Evolutionary conservation across 2,888 invertebrate species (phyloP).

Genomic region (Amblyjoppa proteus): DNA sequence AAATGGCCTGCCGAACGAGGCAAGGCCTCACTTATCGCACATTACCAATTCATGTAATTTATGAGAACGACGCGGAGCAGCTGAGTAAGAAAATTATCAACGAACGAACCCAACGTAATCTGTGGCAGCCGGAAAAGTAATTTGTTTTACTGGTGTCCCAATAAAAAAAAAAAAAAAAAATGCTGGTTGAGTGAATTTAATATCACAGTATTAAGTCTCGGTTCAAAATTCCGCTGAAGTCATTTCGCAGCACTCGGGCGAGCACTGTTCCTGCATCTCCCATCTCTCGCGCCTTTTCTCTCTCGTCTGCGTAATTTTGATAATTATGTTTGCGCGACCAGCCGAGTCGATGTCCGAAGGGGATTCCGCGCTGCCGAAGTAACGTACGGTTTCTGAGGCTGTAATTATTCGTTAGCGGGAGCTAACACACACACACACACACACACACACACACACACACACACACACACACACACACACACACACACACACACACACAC

Average conservation of each 20-base stretch:
- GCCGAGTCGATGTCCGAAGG: slow-evolving; percentile 43
- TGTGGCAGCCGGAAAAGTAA: neutral
- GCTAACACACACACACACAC: slow-evolving; percentile 65
- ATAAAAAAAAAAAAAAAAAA: neutral
- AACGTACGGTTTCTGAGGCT: slow-evolving; percentile 71
- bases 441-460: slow-evolving; percentile 61
- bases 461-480: slow-evolving; percentile 62
- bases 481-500: slow-evolving; percentile 62
- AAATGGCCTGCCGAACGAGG: neutral
- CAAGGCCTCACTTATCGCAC: neutral
- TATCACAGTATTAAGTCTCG: slow-evolving; percentile 20
- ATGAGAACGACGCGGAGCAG: neutral
- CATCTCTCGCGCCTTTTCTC: slow-evolving; percentile 52
- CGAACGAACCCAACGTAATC: neutral
- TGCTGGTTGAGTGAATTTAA: neutral
- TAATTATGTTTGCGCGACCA: slow-evolving; percentile 65
- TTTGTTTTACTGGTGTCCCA: neutral
- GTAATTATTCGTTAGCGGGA: slow-evolving; percentile 79
- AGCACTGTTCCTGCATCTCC: slow-evolving; percentile 79
- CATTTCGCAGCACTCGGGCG: slow-evolving; percentile 57
- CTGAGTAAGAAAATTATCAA: neutral
- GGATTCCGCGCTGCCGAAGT: slow-evolving; percentile 59
- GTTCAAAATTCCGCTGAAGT: neutral
- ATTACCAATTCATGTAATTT: neutral
- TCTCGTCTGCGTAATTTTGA: slow-evolving; percentile 54